Conservation (phyloP, 2,113 vertebrate genomes). For the Lipotes vexillifer region DNA sequence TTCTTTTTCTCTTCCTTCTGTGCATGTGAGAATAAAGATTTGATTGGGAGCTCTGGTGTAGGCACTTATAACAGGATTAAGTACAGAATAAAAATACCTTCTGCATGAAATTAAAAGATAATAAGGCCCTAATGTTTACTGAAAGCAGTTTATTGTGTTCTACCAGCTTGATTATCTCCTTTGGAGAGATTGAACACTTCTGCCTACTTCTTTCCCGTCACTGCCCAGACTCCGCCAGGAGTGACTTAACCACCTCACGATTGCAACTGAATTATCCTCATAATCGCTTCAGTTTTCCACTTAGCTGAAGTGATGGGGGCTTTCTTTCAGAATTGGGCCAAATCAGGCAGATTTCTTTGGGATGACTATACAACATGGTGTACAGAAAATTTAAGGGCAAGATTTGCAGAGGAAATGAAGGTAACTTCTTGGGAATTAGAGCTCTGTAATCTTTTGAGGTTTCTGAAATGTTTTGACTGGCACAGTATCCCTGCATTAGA, state of each 20-base stretch:
- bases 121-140: neutral
- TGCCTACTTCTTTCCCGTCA: neutral
- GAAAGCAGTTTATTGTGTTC: slow-evolving; percentile 34
- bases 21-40: neutral
- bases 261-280: neutral
- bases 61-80: slow-evolving; percentile 26
- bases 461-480: neutral
- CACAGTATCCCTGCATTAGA: neutral
- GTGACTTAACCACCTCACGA: neutral
- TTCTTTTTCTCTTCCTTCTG: neutral
- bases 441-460: neutral
- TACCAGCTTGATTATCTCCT: slow-evolving; percentile 26
- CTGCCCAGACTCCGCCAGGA: neutral
- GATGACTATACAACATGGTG: neutral
- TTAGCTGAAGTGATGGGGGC: neutral
- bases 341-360: slow-evolving; percentile 11
- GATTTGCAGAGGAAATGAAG: neutral
- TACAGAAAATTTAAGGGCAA: neutral
- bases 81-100: slow-evolving; percentile 9
- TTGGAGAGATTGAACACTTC: neutral
- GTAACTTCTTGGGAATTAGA: neutral
- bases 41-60: neutral
- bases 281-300: neutral
- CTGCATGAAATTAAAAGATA: slow-evolving; percentile 20
- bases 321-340: neutral